A percentile compares a stretch with the other conserved stretches of the same genome.
These are phyloP conservation scores for Platycnemis pennipes DNA, from an alignment of 2,888 invertebrate genomes.

Conservation along the genomic window DNA sequence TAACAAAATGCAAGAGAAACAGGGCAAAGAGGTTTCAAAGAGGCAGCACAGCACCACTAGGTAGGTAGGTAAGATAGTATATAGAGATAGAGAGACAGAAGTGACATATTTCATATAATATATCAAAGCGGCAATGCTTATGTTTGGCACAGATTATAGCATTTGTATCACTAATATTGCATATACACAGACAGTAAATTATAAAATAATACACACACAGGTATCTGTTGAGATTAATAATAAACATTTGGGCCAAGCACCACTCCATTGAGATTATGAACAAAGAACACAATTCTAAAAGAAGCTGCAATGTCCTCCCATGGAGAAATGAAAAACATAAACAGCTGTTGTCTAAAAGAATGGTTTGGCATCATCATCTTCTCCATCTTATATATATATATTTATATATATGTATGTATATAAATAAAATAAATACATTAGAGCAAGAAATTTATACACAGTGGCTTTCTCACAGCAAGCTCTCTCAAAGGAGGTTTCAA, in stretches of 20 bases:
- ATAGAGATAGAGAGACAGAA: conserved; percentile 55
- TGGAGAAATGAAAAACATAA: conserved; percentile 43
- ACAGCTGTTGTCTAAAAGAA: conserved; percentile 53
- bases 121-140: conserved; percentile 67
- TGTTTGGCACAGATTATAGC: conserved; percentile 73
- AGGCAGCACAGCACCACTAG: conserved; percentile 65
- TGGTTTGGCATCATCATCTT: conserved; percentile 49
- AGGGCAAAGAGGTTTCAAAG: conserved; percentile 38
- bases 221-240: conserved; percentile 34
- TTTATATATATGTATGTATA: conserved; percentile 21
- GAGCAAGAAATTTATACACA: conserved; percentile 63
- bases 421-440: conserved; percentile 68
- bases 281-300: conserved; percentile 49
- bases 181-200: conserved; percentile 60
- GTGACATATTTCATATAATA: conserved; percentile 57
- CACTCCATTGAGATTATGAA: conserved; percentile 51
- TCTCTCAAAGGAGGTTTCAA: conserved; percentile 49
- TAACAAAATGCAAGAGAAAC: conserved; percentile 47
- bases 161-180: conserved; percentile 68
- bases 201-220: conserved; percentile 54
- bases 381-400: conserved; percentile 28
- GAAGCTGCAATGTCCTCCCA: conserved; percentile 62
- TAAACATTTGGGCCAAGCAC: conserved; percentile 42
- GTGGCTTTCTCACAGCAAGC: conserved; percentile 67
- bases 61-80: conserved; percentile 39